Evolutionary conservation across 1,140 invertebrate species (phyloP), one percentile per base, ranked within the genome.

Genomic region (Cardiocondyla obscurior): DNA sequence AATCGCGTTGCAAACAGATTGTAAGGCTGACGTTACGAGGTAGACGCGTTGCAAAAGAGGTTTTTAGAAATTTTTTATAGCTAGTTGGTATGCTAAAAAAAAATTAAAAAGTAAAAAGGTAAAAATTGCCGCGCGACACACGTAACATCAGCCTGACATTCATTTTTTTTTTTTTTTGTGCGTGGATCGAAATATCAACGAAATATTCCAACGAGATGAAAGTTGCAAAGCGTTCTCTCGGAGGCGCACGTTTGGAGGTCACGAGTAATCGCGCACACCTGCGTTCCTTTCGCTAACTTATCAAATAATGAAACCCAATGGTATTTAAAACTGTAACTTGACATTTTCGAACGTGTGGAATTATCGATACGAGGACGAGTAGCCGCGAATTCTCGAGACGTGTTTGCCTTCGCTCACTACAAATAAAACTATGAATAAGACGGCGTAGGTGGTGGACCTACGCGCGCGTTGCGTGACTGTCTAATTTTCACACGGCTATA

Each of bases 361-460:
- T 81, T 22, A 42, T 65, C 10, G 10, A 16, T 51, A 25, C 72
- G 33, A 53, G 64, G 58, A 51, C 73, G 39, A 51, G 10, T 51
- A 60, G 36, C 12, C 14, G 19, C 42, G 53, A 19, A 81, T 58
- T 73, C 53, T 28, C 28, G 51, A 22, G 12, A n/a, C 30, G 28
- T 72, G 19, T 73, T 46, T 44, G 62, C n/a, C 30, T 58, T 57
- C 19, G 4, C 39, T 39, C 33, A 57, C 39, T n/a, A 36, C 19
- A 76, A 76, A 76, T 81, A 73, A 73, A 60, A 73, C 67, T 73
- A 73, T 73, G 77, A 81, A 72, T 81, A 81, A 58, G 19, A 36
- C 53, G 10, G 53, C 67, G 77, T 73, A 36, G 77, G 53, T 72
- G 76, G 58, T 16, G 46, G 33, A 67, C 33, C 42, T 64, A 74